Evolutionary conservation across 2,888 invertebrate genomes (phyloP), one percentile per base, ranked within the genome.

Genomic region (Lasiommata megera): DNA sequence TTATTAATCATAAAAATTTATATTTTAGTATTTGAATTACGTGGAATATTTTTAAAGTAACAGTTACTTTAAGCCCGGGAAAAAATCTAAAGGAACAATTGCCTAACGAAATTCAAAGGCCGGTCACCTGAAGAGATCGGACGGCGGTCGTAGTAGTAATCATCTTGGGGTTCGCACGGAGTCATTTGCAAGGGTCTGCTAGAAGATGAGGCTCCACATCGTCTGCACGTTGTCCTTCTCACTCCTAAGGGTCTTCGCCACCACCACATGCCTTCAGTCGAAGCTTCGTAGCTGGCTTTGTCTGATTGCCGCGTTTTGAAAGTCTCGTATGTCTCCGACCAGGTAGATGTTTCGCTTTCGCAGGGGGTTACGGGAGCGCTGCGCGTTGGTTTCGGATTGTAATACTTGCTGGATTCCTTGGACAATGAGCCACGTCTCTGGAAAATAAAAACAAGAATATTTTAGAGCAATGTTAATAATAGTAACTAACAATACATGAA

Each of bases 321-420:
- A 14, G n/a, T 23, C 71, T 57, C 52, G 29, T 53, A 53, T 1
- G 58, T 47, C 43, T 79, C 82, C 1, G 85, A 81, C 87, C 87
- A 87, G 2, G 79, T 79, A 1, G 85, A 79, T 50, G 77, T 74
- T 63, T 84, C 88, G 67, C 82, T 85, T 59, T 89, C 88, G 69
- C 88, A 85, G n/a, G 89, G 89, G 9, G 89, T 89, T 3, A 88
- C 87, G 12, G 89, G 89, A 3, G 88, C 89, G 65, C 88, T 89
- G 61, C 79, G 80, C 43, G 71, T 75, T 31, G 80, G 76, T 74
- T 83, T 84, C n/a, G 84, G 85, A 72, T 74, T 72, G 67, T 79
- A 76, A 58, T 74, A 72, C 38, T 73, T 74, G 56, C 70, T 73
- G 12, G 71, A 70, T 59, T 83, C 80, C 69, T 85, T 80, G 60